Evolutionary conservation across 2,888 invertebrate species (phyloP), one percentile per base, ranked within the genome.

Genomic region (Cantharis lateralis): DNA sequence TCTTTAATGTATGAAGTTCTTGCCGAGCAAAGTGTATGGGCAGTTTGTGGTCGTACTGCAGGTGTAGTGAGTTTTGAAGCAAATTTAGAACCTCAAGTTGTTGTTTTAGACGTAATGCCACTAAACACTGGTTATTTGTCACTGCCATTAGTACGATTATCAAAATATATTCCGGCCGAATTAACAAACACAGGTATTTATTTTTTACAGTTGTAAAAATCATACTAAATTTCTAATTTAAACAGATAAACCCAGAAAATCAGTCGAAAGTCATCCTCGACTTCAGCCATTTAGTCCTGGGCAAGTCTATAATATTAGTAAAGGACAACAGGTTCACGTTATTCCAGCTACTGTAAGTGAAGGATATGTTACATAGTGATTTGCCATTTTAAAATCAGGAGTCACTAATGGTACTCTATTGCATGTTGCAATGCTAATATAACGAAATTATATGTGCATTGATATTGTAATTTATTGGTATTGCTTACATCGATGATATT

Each of bases 21-120:
- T 70, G 95, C 96, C 13, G 98, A 98, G 88, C 96, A 96, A 86
- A 94, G 94, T 48, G 93, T 96, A 90, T 98, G 98, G 98, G 97
- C 96, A 0, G 95, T 98, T 24, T 93, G 96, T 84, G 97, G 97
- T 2, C 91, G 96, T 74, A 96, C 96, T 26, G 96, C 97, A 82
- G 97, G 97, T 91, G 90, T 91, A 18, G 88, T 91, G 5, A 89
- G 89, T 5, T 89, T 88, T 76, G 86, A 86, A 70, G 78, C 80
- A 2, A 82, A 84, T 63, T 72, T 80, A 20, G 84, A 85, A 69
- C 90, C 95, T 89, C 95, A 95, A 87, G 91, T 90, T 64, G 95
- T 97, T 69, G 92, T 93, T 0, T 88, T 98, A 80, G 97, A 98
- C 84, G 96, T 98, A 48, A 96, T 98, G 95, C 98, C 98, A 3